phyloP scores from a whole-genome alignment of 2,888 invertebrate species.

The Protonemura montana region DNA sequence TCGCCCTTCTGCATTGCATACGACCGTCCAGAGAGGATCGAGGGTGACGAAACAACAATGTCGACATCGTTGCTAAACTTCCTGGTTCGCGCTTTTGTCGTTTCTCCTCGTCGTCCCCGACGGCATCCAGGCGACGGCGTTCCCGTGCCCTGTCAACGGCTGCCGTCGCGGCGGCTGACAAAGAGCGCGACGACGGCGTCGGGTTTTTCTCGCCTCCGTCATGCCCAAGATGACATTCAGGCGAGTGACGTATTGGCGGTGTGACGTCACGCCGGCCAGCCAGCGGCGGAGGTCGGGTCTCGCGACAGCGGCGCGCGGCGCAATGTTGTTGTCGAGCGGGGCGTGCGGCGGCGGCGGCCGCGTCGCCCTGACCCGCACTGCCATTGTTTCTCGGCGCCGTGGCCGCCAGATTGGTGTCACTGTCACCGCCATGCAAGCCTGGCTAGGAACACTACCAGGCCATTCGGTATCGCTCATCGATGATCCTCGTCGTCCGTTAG shows the following conservation, averaged over 20 bases:
- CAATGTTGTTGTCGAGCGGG: neutral
- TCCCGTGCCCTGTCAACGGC: too few relatives aligned
- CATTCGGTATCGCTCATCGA: neutral
- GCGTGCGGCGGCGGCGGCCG: conserved; percentile 39
- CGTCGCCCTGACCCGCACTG: conserved; percentile 16
- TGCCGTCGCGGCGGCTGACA: neutral
- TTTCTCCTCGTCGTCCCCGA: neutral
- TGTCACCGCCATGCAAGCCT: neutral
- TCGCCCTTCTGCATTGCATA: too few relatives aligned
- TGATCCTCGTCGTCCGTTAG: neutral
- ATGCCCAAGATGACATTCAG: neutral
- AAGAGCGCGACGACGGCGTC: neutral
- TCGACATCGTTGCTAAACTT: neutral
- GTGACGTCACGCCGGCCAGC: neutral
- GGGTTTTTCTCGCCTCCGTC: too few relatives aligned
- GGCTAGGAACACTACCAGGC: too few relatives aligned
- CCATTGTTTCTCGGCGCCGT: neutral
- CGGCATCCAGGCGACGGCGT: too few relatives aligned
- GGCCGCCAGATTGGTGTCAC: neutral
- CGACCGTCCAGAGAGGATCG: too few relatives aligned
- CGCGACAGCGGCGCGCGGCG: too few relatives aligned
- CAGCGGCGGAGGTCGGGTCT: neutral
- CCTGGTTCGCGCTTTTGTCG: neutral
- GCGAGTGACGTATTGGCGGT: neutral
- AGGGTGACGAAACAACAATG: neutral